Base-by-base conservation (phyloP, 2,797 vertebrate genomes). In the Pseudochirops corinnae region DNA sequence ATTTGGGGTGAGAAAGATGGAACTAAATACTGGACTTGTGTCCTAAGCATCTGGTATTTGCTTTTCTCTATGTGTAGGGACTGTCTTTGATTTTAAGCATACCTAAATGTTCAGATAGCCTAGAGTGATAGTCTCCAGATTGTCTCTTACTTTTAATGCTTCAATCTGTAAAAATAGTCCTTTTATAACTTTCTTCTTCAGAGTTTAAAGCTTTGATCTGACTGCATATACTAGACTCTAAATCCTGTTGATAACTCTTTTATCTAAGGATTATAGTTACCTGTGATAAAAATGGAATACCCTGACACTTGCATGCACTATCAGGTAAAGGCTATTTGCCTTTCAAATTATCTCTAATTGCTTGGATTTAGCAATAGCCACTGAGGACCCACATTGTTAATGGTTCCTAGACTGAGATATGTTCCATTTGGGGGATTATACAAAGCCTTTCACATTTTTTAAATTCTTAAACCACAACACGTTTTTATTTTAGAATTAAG, bases 221-320 rank as follows among this genome's bases (percentile, higher is more conserved):
- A 55, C 21, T 60, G n/a, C 1, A 87, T 28, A n/a, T 18, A 55
- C 13, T 57, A 56, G n/a, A 9, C 50, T 57, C 50, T 11, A 33
- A 31, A 93, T 94, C 16, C 91, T 90, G 91, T 95, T 24, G 60
- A 91, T 94, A 50, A 74, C 57, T 96, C 56, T 46, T 94, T 95
- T 93, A 90, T 95, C 33, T 55, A 87, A 93, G 60, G 52, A 90
- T 95, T 90, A 18, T 11, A 93, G 31, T 92, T 56, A 87, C 26
- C 62, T 55, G 31, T 92, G 39, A n/a, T 62, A 50, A 94, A 24
- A 93, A 33, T 90, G 4, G 28, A 62, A 67, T 18, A 52, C 55
- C 67, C 57, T 96, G 55, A 90, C 9, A 74, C 10, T 60, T 95
- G 50, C 33, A 60, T 24, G 6, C 55, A 67, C 55, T 26, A 87